A percentile compares a stretch with the other conserved stretches of the same genome.
phyloP scores from a whole-genome alignment of 2,797 vertebrate species.

The Acipenser transmontanus region DNA sequence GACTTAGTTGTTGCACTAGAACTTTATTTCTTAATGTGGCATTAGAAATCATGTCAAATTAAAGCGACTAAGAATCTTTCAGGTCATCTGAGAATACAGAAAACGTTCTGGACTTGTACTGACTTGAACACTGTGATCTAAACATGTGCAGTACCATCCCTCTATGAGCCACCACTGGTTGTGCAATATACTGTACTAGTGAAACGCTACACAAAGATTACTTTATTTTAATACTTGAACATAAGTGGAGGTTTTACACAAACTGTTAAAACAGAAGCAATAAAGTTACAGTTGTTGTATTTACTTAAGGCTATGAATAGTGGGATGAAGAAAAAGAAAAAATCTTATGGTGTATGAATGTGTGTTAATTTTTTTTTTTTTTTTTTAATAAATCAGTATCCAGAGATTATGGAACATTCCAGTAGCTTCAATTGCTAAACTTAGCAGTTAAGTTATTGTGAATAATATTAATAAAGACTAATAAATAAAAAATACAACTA shows the following conservation, averaged over 20 bases:
- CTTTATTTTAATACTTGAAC: conserved; percentile 37
- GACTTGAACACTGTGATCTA: conserved; percentile 9
- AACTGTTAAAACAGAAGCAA: conserved; percentile 10
- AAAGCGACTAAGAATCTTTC: conserved; percentile 30
- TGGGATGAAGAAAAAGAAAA: conserved; percentile 11
- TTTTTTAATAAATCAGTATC: too few species aligned
- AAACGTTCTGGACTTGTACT: neutral
- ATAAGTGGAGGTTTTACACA: conserved; percentile 12
- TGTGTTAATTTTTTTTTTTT: neutral
- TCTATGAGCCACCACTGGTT: conserved; percentile 28
- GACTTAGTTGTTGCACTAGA: conserved; percentile 61
- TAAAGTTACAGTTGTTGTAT: conserved; percentile 14
- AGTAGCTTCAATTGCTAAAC: too few species aligned
- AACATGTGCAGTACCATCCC: conserved; percentile 18
- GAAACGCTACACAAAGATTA: conserved; percentile 11
- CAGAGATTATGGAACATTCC: too few species aligned
- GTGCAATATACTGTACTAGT: conserved; percentile 12
- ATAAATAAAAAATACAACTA: too few species aligned
- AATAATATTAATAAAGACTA: too few species aligned
- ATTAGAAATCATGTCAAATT: conserved; percentile 44
- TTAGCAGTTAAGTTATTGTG: too few species aligned
- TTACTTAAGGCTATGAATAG: conserved; percentile 32
- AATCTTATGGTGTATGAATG: conserved; percentile 18
- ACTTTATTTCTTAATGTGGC: conserved; percentile 58
- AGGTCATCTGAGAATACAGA: conserved; percentile 3